A percentile compares a stretch with the other conserved stretches of the same genome.
Conservation (phyloP, 2,113 vertebrate species). For the Barnardius zonarius region DNA sequence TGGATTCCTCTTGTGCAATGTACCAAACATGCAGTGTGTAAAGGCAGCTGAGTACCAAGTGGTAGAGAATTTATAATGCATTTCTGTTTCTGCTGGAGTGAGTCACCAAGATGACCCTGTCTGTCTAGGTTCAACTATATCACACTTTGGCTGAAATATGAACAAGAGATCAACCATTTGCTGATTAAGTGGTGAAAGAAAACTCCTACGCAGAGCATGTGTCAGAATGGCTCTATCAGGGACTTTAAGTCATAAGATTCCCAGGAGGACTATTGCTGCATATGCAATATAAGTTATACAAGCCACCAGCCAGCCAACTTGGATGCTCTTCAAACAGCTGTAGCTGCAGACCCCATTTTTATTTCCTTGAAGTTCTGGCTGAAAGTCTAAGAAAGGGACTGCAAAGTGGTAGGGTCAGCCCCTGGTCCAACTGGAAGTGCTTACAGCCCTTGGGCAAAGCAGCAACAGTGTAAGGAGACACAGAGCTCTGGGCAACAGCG, state of each 20-base stretch:
- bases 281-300: not conserved
- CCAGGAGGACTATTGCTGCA: not conserved
- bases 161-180: not conserved
- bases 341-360: not conserved
- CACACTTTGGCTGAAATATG: not conserved
- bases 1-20: not conserved
- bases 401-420: not conserved
- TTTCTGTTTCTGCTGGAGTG: not conserved
- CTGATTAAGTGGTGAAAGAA: not conserved
- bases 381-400: not conserved
- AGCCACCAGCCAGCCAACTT: not conserved
- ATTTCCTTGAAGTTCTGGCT: not conserved
- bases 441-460: not conserved
- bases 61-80: not conserved
- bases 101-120: not conserved
- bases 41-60: not conserved
- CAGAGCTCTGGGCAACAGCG: not conserved
- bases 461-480: not conserved
- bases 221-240: not conserved
- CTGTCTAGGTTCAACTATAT: not conserved
- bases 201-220: not conserved
- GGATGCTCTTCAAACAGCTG: not conserved
- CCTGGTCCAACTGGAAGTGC: not conserved
- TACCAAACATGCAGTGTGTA: not conserved
- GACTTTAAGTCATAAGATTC: not conserved